These are phyloP conservation scores for Zhengitettix transpicula DNA, from an alignment of 2,888 invertebrate genomes.

Conservation along the genomic window DNA sequence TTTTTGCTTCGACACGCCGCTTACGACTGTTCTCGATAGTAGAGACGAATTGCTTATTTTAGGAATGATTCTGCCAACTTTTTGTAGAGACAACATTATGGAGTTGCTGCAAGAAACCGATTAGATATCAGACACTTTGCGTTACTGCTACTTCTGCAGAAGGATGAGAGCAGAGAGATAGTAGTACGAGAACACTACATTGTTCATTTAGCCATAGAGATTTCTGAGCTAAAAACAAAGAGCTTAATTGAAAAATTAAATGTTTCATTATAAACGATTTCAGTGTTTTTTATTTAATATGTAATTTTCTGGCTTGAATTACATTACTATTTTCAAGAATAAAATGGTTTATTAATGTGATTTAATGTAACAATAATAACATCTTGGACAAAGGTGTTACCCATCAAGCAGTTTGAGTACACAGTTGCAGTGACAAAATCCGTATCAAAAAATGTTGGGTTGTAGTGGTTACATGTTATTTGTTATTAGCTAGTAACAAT, in stretches of 20 bases:
- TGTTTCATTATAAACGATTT: not conserved
- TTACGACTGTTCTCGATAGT: not conserved
- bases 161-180: not conserved
- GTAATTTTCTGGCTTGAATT: not conserved
- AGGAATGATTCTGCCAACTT: no score
- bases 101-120: not conserved
- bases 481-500: not conserved
- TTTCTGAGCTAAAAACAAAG: not conserved
- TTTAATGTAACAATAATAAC: no score
- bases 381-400: no score
- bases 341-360: no score
- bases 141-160: not conserved
- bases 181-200: no score
- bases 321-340: not conserved
- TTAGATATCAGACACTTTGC: not conserved
- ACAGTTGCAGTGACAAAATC: not conserved
- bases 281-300: not conserved
- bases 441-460: not conserved
- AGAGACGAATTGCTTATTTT: no score
- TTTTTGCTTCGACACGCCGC: not conserved
- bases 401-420: not conserved
- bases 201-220: no score
- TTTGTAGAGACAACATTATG: not conserved
- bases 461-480: not conserved
- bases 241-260: not conserved